Base-by-base conservation (phyloP, 2,888 invertebrate species). In the Proisotoma minuta region DNA sequence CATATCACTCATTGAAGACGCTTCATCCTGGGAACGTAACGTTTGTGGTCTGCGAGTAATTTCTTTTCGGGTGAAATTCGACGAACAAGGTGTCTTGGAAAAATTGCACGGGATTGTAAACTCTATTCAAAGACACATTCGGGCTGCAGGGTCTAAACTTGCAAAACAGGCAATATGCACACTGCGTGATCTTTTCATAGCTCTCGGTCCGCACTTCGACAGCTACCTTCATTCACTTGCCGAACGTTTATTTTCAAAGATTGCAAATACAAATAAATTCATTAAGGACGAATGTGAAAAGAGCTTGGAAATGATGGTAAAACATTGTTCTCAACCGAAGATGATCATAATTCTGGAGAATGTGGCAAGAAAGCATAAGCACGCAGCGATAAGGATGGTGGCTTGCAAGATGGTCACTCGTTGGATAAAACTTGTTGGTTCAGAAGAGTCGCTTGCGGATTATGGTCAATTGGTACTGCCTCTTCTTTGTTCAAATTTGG, bases 231-330 rank as follows among this genome's bases (percentile, higher is more conserved):
- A 29, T 20, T 2, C 22, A 20, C 2, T 54, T 3, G 2, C 53
- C 20, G 53, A 54, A 34, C 27, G 29, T 20, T 23, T 54, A n/a
- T 34, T 54, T 54, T n/a, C 15, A 4, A 54, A 54, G 23, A 22
- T 29, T 4, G 10, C 29, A 20, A 29, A 54, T 24, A 54, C 53
- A 20, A 54, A 54, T 23, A 29, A 39, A 24, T 54, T 54, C 23
- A 54, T 54, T 5, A 54, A 34, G 29, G 53, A 54, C 39, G 53
- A 54, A 4, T 18, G 18, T 29, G 53, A 54, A 23, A 12, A 18
- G 10, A 29, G 39, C 4, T 20, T 54, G 3, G 53, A 54, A 20
- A 20, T 24, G 4, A 34, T 54, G 34, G 39, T 54, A 8, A 20
- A 28, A n/a, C 15, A 18, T 22, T 54, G 53, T n/a, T 39, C 39